These are phyloP conservation scores for Endotricha flammealis DNA, from an alignment of 2,888 invertebrate species.

Conservation along the genomic window DNA sequence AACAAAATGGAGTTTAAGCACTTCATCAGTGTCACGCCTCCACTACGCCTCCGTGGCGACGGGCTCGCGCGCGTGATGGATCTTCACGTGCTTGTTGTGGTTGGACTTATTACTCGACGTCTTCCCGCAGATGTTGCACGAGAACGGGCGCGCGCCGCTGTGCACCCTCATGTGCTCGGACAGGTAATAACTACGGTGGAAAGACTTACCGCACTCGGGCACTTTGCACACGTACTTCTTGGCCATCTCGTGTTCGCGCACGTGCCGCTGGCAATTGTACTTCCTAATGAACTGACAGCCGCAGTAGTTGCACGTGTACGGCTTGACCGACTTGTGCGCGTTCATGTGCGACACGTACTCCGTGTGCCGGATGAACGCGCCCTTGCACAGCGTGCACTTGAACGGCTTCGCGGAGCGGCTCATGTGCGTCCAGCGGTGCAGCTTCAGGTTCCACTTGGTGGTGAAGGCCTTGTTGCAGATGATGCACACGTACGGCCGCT, in stretches of 20 bases:
- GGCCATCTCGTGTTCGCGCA: slow-evolving; percentile 87
- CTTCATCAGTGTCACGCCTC: no score
- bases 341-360: slow-evolving; percentile 92
- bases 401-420: slow-evolving; percentile 89
- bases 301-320: slow-evolving; percentile 93
- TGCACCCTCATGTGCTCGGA: slow-evolving; percentile 93
- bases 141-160: slow-evolving; percentile 87
- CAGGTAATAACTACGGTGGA: slow-evolving; percentile 91
- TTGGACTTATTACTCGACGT: slow-evolving; percentile 93
- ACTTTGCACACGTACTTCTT: slow-evolving; percentile 87
- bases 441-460: slow-evolving; percentile 93
- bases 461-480: slow-evolving; percentile 92
- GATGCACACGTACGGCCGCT: slow-evolving; percentile 86
- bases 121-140: slow-evolving; percentile 93
- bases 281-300: slow-evolving; percentile 93
- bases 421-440: slow-evolving; percentile 93
- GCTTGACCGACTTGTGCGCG: slow-evolving; percentile 89
- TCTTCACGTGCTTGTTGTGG: slow-evolving; percentile 93
- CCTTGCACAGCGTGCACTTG: slow-evolving; percentile 90
- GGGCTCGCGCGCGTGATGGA: slow-evolving; percentile 92
- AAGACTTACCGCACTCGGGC: slow-evolving; percentile 87
- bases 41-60: slow-evolving; percentile 85
- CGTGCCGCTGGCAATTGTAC: slow-evolving; percentile 91
- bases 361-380: slow-evolving; percentile 88
- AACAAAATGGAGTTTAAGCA: no score